A percentile compares a stretch with the other conserved stretches of the same genome.
These are phyloP conservation scores for Phyllotreta striolata DNA, from an alignment of 2,888 invertebrate species.

Conservation along the genomic window DNA sequence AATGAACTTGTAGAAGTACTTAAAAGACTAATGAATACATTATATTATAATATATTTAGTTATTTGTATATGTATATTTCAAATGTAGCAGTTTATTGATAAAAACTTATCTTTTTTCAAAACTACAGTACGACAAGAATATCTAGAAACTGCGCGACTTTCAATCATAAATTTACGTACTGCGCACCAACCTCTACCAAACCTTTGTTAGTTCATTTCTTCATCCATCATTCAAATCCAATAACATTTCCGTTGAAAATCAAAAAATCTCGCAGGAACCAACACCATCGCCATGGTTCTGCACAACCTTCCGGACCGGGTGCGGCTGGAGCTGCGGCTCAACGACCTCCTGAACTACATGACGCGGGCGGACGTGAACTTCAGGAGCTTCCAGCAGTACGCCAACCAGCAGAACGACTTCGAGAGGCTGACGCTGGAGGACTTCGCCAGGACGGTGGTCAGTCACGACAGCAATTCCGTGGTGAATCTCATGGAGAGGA, in stretches of 20 bases:
- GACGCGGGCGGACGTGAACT: conserved; percentile 67
- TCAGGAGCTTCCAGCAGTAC: conserved; percentile 69
- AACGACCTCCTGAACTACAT: conserved; percentile 70
- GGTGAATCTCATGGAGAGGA: conserved; percentile 70
- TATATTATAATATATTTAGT: too few relatives aligned
- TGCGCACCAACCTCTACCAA: too few relatives aligned
- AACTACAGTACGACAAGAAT: too few relatives aligned
- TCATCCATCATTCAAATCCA: too few relatives aligned
- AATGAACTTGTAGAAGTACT: neutral
- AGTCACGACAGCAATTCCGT: conserved; percentile 73
- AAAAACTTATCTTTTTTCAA: too few relatives aligned
- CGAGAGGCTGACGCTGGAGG: conserved; percentile 72
- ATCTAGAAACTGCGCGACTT: too few relatives aligned
- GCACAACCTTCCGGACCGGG: conserved; percentile 57
- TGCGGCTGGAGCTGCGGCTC: conserved; percentile 68
- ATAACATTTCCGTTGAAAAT: conserved; percentile 1
- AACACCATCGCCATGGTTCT: conserved; percentile 50
- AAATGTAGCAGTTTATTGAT: too few relatives aligned
- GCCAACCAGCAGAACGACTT: conserved; percentile 59
- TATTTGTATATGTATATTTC: too few relatives aligned
- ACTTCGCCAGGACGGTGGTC: conserved; percentile 75
- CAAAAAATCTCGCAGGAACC: conserved; percentile 40
- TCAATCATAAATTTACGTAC: too few relatives aligned
- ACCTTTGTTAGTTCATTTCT: too few relatives aligned
- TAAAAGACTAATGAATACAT: neutral